Base-by-base conservation (phyloP, 2,888 invertebrate species). In the Heliothis peltigera region DNA sequence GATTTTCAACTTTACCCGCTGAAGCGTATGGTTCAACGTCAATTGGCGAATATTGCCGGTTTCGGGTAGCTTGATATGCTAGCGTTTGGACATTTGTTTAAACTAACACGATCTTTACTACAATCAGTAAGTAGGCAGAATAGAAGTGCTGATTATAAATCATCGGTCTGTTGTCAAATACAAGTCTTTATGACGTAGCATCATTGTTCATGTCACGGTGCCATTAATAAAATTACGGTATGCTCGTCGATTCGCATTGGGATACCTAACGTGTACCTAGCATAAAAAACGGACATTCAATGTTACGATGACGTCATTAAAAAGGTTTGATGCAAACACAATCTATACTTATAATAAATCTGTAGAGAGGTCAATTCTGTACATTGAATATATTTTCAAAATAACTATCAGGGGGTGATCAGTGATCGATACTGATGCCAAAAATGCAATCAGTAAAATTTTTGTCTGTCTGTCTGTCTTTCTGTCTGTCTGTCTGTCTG, bases 131-230 rank as follows among this genome's bases (percentile, higher is more conserved):
- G 7, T 44, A 44, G 18, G 21, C 12, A 22, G n/a, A n/a, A 22
- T 22, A 19, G n/a, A 2, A 4, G 7, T 32, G 47, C 5, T 15
- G 2, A 15, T 6, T 62, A 70, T 62, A 67, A 70, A 43, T 44
- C 53, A 63, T 10, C n/a, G 19, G 18, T 18, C 12, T 51, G 21
- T 46, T n/a, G 21, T 46, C 12, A 28, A 59, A 51, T 18, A 18
- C 0, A 54, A 43, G 43, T 32, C 21, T 18, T 66, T n/a, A 32
- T 70, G 61, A 70, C 61, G 69, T 61, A 52, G 22, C 12, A 15
- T 48, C 51, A 70, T 67, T 73, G 68, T 70, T 66, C 53, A 46
- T 59, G 48, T 32, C 39, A 52, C 48, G 56, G 43, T n/a, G 49
- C n/a, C 25, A 70, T 35, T 48, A 32, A 22, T 25, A 48, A 63